Evolutionary conservation across 2,888 invertebrate species (phyloP), one percentile per base, ranked within the genome.

Genomic region (Parnassius glacialis): DNA sequence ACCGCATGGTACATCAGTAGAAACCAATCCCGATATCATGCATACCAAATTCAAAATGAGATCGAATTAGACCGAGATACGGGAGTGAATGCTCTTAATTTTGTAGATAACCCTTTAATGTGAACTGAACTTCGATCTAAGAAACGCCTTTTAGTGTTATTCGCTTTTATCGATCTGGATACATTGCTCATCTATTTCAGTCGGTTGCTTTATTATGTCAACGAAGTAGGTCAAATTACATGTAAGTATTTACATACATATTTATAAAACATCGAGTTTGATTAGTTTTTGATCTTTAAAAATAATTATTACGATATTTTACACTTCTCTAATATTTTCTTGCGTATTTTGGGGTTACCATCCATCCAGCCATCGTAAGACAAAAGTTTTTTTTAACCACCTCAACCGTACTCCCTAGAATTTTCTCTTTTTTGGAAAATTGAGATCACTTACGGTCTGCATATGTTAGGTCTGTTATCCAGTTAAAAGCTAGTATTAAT

Each of bases 41-140:
- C 59, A 75, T 73, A 68, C 72, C 75, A 78, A 80, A 84, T 83
- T 79, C 76, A 73, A 83, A 84, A 85, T 83, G 76, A 81, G 80
- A 83, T 84, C 80, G 83, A 87, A 86, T 86, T 85, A 85, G 80
- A 73, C 67, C 73, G 68, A 82, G 86, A 89, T 85, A 86, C 70
- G 64, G 74, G 68, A 77, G 76, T 75, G 79, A 74, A 74, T 74
- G 85, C 84, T 85, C 83, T 87, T 87, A 85, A 85, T 88, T 84
- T 79, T 67, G 59, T 69, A 76, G 87, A 87, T 90, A 90, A 88
- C 89, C 87, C 80, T 71, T 82, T 85, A 86, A 89, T 84, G 87
- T 79, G 73, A 70, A 67, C 71, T 76, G 83, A 85, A 80, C 85
- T 78, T 70, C 71, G 75, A 75, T 75, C 76, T 75, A 78, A 66